These are phyloP conservation scores for Euplagia quadripunctaria DNA, from an alignment of 2,888 invertebrate species.

Conservation along the genomic window DNA sequence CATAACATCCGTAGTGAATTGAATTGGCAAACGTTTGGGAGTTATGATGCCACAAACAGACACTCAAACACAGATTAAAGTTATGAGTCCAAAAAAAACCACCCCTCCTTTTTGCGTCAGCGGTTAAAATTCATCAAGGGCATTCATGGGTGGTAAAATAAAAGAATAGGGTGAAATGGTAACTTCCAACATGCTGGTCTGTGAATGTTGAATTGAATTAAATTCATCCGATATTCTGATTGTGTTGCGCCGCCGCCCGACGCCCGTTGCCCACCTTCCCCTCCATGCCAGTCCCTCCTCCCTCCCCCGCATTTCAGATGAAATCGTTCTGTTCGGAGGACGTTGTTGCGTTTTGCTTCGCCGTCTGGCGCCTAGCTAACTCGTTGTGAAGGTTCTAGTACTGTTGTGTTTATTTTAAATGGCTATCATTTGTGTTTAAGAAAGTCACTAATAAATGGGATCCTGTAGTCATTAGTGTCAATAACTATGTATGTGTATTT, in stretches of 20 bases:
- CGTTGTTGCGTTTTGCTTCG: conserved; percentile 54
- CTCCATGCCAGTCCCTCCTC: conserved; percentile 25
- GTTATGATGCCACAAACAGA: no score
- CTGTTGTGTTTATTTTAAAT: conserved; percentile 65
- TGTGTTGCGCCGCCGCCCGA: neutral
- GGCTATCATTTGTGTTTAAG: conserved; percentile 49
- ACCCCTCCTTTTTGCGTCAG: no score
- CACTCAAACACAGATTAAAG: no score
- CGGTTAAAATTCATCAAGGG: no score
- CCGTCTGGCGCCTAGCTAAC: conserved; percentile 60
- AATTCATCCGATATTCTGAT: conserved; percentile 2
- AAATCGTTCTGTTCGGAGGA: conserved; percentile 40
- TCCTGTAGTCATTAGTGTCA: conserved; percentile 49
- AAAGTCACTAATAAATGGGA: conserved; percentile 30
- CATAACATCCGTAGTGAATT: no score
- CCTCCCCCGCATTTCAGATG: conserved; percentile 22
- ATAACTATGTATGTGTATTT: conserved; percentile 66
- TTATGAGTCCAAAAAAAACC: no score
- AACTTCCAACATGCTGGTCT: neutral
- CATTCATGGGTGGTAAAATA: no score
- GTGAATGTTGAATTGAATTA: neutral
- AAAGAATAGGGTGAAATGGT: neutral
- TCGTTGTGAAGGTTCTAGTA: conserved; percentile 58
- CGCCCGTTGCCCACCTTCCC: conserved; percentile 18
- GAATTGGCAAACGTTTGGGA: no score